Base-by-base conservation (phyloP, 1,140 invertebrate genomes). In the Penaeus chinensis region DNA sequence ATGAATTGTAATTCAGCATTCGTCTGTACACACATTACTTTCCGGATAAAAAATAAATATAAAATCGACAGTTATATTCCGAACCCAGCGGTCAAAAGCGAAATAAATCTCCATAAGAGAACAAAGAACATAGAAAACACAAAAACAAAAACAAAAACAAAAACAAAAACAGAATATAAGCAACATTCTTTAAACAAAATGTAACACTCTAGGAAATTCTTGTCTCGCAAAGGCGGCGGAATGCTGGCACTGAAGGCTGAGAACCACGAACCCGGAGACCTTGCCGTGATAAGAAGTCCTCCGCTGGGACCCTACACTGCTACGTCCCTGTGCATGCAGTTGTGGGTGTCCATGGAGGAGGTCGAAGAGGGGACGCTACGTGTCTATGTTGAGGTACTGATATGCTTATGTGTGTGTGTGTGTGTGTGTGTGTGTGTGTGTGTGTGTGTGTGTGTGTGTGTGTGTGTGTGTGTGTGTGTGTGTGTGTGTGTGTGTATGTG, bases 371-470 rank as follows among this genome's bases (percentile, higher is more conserved):
- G 85, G 27, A 82, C 79, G 20, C 42, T 87, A 13, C 81, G 82
- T 82, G 32, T 87, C 63, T 82, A 87, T 42, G 82, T 87, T 82
- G 47, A 82, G 69, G 85, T 87, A 82, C 19, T 47, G 61, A 3
- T 80, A 20, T 80, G 37, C 2, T 32, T 27, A 60, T 27, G 20
- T 66, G 42, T 69, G 37, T 22, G 24, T 74, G 18, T n/a, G 7
- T n/a, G 24, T 69, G 19, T 24, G 24, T 3, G 24, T 19, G 16
- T 32, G 18, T 37, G 24, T 74, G 24, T 11, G 3, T 74, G 24
- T n/a, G 24, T 5, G 3, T 24, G 18, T 32, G 24, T 24, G 10
- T 74, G 69, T 5, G 69, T 74, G 69, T 74, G 24, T n/a, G 37
- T 74, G 5, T n/a, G 22, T 22, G 32, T 18, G 32, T 22, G 19